These are phyloP conservation scores for Agrypnia vestita DNA, from an alignment of 1,140 invertebrate species.

Conservation along the genomic window DNA sequence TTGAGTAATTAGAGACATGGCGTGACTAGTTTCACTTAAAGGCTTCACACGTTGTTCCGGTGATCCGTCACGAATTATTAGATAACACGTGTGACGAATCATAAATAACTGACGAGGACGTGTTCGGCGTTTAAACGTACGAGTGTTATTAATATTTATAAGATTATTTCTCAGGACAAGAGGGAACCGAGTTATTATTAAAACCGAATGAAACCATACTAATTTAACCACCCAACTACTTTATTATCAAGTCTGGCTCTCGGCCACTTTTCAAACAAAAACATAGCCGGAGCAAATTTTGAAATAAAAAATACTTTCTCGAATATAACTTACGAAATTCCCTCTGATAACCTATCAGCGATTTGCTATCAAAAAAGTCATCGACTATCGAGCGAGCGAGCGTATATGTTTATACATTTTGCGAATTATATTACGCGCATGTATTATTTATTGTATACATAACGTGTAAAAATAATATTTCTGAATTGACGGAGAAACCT, in stretches of 20 bases:
- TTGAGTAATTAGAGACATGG: not conserved
- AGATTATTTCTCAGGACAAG: not conserved
- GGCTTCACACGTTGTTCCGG: conserved; percentile 20
- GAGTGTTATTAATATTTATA: not conserved
- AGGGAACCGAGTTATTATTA: conserved; percentile 21
- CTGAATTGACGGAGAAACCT: no score
- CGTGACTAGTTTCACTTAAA: conserved; percentile 11
- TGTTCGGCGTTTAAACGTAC: conserved; percentile 22
- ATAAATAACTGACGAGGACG: not conserved
- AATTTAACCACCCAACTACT: not conserved
- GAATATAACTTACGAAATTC: not conserved
- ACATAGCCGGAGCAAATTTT: not conserved
- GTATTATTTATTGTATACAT: no score
- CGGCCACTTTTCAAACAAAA: conserved; percentile 25
- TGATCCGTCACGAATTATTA: conserved; percentile 18
- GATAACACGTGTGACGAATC: conserved; percentile 11
- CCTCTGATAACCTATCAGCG: conserved; percentile 12
- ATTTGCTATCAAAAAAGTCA: not conserved
- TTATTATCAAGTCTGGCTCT: conserved; percentile 25
- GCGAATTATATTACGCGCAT: no score
- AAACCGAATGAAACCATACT: conserved; percentile 20
- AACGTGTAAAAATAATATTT: no score
- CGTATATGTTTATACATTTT: no score
- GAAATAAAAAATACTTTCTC: not conserved
- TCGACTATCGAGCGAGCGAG: no score